Evolutionary conservation across 2,113 vertebrate species (phyloP), one percentile per base, ranked within the genome.

Genomic region (Mormyrus iriodes): DNA sequence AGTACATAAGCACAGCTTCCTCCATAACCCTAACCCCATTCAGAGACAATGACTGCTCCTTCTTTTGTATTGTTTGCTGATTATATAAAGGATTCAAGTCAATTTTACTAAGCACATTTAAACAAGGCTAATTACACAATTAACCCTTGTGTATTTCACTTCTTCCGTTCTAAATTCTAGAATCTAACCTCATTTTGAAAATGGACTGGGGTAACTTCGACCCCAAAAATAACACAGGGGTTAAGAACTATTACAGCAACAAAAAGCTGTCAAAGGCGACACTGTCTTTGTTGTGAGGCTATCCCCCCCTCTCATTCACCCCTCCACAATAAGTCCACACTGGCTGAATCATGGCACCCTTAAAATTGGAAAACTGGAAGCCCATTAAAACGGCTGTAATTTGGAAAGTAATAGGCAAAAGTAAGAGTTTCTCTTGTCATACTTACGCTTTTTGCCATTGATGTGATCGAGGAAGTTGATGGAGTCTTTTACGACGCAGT

Each of bases 401-500:
- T 39, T 39, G 1, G 35, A 76, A 39, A 35, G 69, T 76, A 15
- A 76, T 76, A 10, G 12, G 17, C 12, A 4, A 6, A 31, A 39
- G 27, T 17, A 17, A 17, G 4, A 21, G 35, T 7, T 2, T 2
- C 73, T 10, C 8, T 5, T 17, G 39, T 46, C 44, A 86, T 86
- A 93, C 97, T 98, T 96, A 99, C 98, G 98, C 96, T 99, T 99
- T 93, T 99, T 99, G 89, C 98, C 98, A 61, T 99, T 99, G 95
- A 99, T 99, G 95, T 99, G 98, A 95, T 99, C 98, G 94, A 99
- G 90, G 92, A 99, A 99, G 94, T 99, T 99, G 91, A 99, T 99
- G 90, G 98, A 99, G 91, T 99, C 98, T 90, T 99, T 99, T 89
- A 99, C 98, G 52, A 99, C 98, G 4, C 98, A 99, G 95, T 99